These are phyloP conservation scores for Caloenas nicobarica DNA, from an alignment of 2,113 vertebrate genomes.

Conservation along the genomic window DNA sequence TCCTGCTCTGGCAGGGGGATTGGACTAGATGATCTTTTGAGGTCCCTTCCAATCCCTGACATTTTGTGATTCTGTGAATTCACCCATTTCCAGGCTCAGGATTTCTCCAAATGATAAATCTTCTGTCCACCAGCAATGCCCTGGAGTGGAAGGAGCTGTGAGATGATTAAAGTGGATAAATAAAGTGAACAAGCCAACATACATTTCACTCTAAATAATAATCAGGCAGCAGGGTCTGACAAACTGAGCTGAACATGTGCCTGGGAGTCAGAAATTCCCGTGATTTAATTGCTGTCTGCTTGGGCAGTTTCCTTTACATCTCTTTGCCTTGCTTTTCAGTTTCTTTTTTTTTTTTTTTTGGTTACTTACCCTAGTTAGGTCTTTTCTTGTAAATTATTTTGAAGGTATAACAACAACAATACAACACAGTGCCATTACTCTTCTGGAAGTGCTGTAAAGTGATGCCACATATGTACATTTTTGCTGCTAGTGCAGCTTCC, in stretches of 20 bases:
- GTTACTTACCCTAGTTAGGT: not conserved
- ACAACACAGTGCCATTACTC: not conserved
- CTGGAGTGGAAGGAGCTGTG: not conserved
- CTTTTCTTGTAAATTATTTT: not conserved
- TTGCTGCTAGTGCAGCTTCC: not conserved
- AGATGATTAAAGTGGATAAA: conserved; percentile 30
- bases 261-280: not conserved
- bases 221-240: not conserved
- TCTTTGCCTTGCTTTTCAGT: not conserved
- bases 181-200: conserved; percentile 6
- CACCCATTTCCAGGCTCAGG: not conserved
- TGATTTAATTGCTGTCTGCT: not conserved
- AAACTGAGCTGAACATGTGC: not conserved
- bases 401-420: not conserved
- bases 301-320: not conserved
- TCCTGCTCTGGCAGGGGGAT: no score
- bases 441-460: not conserved
- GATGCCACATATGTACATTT: not conserved
- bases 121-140: not conserved
- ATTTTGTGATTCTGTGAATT: not conserved
- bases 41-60: no score
- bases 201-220: conserved; percentile 43
- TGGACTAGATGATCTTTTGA: no score
- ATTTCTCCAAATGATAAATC: conserved; percentile 13
- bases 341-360: not conserved